Conservation (phyloP, 2,113 vertebrate species). For the Psettodes erumei region DNA sequence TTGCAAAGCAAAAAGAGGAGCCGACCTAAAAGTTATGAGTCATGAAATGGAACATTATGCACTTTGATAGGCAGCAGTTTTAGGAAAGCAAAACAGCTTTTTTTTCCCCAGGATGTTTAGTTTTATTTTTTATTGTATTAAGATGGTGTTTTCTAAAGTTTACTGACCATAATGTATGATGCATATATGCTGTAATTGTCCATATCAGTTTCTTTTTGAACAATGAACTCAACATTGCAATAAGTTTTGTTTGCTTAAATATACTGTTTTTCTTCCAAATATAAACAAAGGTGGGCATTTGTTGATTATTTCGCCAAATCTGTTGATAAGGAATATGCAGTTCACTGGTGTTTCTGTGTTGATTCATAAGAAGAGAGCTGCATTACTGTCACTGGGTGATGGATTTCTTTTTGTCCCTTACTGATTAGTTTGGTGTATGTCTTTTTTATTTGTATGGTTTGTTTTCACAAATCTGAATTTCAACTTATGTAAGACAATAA, state of each 20-base stretch:
- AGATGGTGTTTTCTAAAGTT: constrained; percentile 38
- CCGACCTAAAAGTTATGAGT: constrained; percentile 30
- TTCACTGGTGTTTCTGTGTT: constrained; percentile 58
- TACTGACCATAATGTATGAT: constrained; percentile 54
- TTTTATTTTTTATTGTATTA: constrained; percentile 45
- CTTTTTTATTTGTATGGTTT: constrained; percentile 42
- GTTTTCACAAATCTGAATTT: constrained; percentile 38
- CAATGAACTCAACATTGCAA: constrained; percentile 57
- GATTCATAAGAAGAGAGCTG: constrained; percentile 33
- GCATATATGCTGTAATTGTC: constrained; percentile 46
- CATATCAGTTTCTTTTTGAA: constrained; percentile 14
- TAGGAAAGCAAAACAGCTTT: constrained; percentile 37
- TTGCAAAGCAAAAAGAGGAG: constrained; percentile 54
- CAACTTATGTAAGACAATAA: constrained; percentile 21
- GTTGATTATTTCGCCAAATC: constrained; percentile 69
- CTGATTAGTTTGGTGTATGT: constrained; percentile 47
- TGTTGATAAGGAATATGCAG: constrained; percentile 70
- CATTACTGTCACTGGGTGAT: constrained; percentile 67
- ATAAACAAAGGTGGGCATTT: constrained; percentile 26
- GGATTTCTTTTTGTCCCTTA: constrained; percentile 45
- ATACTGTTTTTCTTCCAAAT: constrained; percentile 12
- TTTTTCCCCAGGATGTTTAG: constrained; percentile 32
- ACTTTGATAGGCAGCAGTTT: constrained; percentile 81
- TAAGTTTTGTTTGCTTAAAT: constrained; percentile 49
- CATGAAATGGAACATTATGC: constrained; percentile 78